Percentiles rank a stretch among this genome's conserved stretches.
Evolutionary conservation across 2,113 vertebrate genomes (phyloP).

Genomic region (Sebastes fasciatus): DNA sequence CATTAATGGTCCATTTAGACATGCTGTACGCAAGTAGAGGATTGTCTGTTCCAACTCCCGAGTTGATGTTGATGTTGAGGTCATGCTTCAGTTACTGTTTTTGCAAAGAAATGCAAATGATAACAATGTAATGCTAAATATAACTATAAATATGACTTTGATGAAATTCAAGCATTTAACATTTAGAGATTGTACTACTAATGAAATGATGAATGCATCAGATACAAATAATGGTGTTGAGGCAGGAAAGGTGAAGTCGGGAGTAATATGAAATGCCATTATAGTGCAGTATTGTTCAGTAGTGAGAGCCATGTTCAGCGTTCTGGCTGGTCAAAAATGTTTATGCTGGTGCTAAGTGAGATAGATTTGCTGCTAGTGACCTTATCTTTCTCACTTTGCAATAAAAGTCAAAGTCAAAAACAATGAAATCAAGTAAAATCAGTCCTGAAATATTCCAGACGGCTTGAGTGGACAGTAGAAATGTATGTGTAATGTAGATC

Average conservation of each 20-base stretch:
- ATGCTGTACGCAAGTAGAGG: not conserved
- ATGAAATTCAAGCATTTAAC: conserved; percentile 1
- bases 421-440: not conserved
- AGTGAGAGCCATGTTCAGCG: not conserved
- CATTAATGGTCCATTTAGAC: not conserved
- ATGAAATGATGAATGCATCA: not conserved
- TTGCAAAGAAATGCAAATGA: not conserved
- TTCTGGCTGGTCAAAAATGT: not conserved
- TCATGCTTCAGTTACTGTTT: not conserved
- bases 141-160: not conserved
- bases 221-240: not conserved
- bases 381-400: not conserved
- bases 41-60: not conserved
- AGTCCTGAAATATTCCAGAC: not conserved
- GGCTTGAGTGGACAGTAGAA: not conserved
- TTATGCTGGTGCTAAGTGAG: not conserved
- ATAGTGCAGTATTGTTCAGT: too few species aligned
- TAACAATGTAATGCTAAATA: not conserved
- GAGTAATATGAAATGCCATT: not conserved
- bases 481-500: not conserved
- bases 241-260: not conserved
- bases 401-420: not conserved
- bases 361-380: not conserved
- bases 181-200: not conserved
- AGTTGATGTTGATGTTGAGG: not conserved